Base-by-base conservation (phyloP, 2,888 invertebrate species). In the Epiblema foenella region DNA sequence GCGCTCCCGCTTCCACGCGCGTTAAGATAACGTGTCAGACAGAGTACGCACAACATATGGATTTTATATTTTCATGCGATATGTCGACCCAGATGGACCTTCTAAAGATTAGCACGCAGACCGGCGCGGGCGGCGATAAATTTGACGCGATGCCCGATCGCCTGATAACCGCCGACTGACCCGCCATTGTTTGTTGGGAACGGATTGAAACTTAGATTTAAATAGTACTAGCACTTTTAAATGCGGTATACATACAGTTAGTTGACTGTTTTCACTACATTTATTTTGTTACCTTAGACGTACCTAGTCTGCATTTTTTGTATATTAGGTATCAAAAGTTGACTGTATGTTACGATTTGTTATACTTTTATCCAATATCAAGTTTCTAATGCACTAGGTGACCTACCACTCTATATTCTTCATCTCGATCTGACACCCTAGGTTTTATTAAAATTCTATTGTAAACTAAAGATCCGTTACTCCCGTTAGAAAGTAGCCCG, bases 101-200 rank as follows among this genome's bases (percentile, higher is more conserved):
- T 8, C 37, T 37, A 11, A 37, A 57, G 57, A 57, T 62, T 42
- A 62, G 42, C 57, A 57, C 33, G 57, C 33, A 37, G 37, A 69
- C 5, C 71, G 18, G 65, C 59, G 62, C 49, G 89, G 80, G 84
- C 83, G 71, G 60, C 84, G 82, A 90, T 91, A 91, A 91, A 90
- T 91, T 86, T 85, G 85, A 85, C 77, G 85, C 87, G 79, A 87
- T 88, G 85, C 86, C 83, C 86, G 90, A 92, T 91, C 85, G 76
- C 71, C 77, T 88, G 91, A 91, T 91, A 90, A 90, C 90, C 89
- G 87, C 81, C 79, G 82, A 86, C 79, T 89, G 90, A 91, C 91
- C 91, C 82, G 86, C 85, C 83, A 91, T 91, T 91, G 91, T 91
- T 77, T 87, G 84, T 80, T 78, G 77, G 64, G 77, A 77, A 80